Evolutionary conservation across 2,888 invertebrate genomes (phyloP).

Genomic region (Andrena minutula): DNA sequence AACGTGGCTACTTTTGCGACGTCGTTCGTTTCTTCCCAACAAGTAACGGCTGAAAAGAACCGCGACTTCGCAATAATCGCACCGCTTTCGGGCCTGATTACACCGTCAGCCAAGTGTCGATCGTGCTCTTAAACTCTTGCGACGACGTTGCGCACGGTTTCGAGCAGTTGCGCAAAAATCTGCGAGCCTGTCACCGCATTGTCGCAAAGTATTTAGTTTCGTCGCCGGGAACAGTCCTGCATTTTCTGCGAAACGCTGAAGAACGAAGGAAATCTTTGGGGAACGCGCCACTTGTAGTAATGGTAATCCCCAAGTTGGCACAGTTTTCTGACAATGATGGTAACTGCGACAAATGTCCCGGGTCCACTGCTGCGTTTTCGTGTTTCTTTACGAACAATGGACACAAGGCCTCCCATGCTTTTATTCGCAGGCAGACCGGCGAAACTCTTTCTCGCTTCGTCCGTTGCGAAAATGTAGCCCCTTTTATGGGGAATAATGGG

Average conservation of each 20-base stretch:
- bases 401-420: not conserved
- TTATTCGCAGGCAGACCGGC: constrained; percentile 1
- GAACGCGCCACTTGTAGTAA: not conserved
- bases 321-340: constrained; percentile 5
- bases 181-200: no score
- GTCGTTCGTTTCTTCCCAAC: not conserved
- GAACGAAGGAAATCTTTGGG: not conserved
- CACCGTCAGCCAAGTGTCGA: not conserved
- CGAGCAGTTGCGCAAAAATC: not conserved
- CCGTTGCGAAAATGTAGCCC: constrained; percentile 37
- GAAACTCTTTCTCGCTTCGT: not conserved
- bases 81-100: not conserved
- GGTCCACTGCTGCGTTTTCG: not conserved
- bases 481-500: constrained; percentile 46
- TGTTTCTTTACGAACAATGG: constrained; percentile 19
- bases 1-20: constrained; percentile 24
- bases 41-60: not conserved
- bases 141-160: not conserved
- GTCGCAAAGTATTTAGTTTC: no score
- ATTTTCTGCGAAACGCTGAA: not conserved
- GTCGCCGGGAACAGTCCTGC: no score
- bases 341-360: not conserved
- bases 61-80: constrained; percentile 1
- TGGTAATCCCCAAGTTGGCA: not conserved
- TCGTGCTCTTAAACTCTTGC: not conserved